Evolutionary conservation across 2,113 vertebrate species (phyloP).

Genomic region (Elephas maximus): DNA sequence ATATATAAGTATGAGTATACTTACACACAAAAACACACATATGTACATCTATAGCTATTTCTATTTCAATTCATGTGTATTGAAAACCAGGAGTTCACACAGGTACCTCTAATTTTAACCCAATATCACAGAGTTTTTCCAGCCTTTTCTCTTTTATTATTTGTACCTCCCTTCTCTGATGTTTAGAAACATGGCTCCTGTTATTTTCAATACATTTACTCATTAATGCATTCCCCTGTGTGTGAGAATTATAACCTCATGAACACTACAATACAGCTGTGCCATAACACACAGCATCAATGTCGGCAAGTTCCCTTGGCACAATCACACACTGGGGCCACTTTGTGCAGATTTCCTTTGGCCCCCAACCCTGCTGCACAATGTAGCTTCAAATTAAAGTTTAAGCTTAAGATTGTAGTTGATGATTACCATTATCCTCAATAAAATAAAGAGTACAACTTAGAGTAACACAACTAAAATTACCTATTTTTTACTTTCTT

Average conservation of each 20-base stretch:
- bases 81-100: background rate
- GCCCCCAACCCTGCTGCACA: background rate
- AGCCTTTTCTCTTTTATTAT: background rate
- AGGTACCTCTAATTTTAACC: background rate
- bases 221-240: too few relatives aligned
- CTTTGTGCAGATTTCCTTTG: background rate
- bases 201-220: background rate
- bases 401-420: background rate
- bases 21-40: background rate
- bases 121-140: background rate
- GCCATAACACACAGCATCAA: background rate
- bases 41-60: background rate
- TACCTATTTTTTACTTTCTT: background rate
- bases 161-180: background rate
- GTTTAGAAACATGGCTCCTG: background rate
- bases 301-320: background rate
- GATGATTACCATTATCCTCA: background rate
- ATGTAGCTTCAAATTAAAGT: background rate
- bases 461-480: background rate
- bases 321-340: background rate
- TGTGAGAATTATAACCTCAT: background rate
- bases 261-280: background rate
- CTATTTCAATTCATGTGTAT: background rate
- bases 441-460: background rate
- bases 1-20: background rate